Percentiles rank a stretch among this genome's conserved stretches.
These are phyloP conservation scores for Phainopepla nitens DNA, from an alignment of 2,113 vertebrate genomes.

Conservation along the genomic window DNA sequence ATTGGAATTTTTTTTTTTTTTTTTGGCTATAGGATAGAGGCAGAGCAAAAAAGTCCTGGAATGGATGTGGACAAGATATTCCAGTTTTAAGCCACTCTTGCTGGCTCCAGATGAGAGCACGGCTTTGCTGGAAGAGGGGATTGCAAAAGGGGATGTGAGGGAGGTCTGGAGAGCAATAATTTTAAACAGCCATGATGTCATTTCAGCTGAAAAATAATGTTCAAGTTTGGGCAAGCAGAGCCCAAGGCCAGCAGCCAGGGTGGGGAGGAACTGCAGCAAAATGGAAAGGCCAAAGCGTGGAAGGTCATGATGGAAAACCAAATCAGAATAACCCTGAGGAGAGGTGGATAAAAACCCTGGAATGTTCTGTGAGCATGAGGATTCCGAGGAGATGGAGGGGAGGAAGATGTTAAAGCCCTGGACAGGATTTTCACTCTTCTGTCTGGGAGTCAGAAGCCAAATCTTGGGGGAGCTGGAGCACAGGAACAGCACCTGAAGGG, in stretches of 20 bases:
- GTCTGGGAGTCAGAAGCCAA: not conserved
- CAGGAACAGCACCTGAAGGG: not conserved
- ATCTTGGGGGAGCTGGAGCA: not conserved
- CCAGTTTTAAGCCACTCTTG: not conserved
- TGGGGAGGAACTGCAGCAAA: not conserved
- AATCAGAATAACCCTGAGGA: not conserved
- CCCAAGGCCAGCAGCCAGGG: not conserved
- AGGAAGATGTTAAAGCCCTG: not conserved
- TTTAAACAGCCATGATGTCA: not conserved
- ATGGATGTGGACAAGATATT: not conserved
- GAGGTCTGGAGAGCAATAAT: constrained; percentile 5
- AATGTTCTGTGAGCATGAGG: not conserved
- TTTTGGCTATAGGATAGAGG: not conserved
- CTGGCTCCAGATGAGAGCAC: not conserved
- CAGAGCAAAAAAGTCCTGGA: not conserved
- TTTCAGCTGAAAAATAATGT: not conserved
- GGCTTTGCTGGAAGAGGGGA: not conserved
- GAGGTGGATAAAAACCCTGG: not conserved
- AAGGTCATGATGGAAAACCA: not conserved
- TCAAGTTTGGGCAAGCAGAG: not conserved
- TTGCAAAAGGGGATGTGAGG: not conserved
- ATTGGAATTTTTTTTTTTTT: not conserved
- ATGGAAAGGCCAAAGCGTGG: not conserved
- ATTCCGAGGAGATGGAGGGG: not conserved
- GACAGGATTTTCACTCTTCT: not conserved